These are phyloP conservation scores for Aptenodytes forsteri DNA, from an alignment of 2,113 vertebrate species.

Conservation along the genomic window DNA sequence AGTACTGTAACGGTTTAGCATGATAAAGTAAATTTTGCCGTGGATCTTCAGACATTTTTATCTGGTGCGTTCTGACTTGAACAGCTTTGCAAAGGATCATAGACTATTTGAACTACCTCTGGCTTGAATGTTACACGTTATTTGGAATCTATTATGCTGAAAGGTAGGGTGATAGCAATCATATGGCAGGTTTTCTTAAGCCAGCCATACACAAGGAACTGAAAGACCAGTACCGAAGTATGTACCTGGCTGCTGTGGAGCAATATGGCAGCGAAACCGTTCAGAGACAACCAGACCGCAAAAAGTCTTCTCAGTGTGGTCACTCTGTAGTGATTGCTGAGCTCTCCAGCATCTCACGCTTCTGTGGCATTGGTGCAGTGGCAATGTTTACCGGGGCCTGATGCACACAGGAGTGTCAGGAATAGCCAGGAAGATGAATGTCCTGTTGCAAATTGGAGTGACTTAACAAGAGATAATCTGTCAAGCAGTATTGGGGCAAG, in stretches of 20 bases:
- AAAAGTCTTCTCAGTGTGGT: not conserved
- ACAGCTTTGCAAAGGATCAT: not conserved
- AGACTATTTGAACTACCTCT: not conserved
- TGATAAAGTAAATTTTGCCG: not conserved
- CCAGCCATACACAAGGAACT: not conserved
- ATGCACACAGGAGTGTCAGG: not conserved
- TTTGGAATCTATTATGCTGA: not conserved
- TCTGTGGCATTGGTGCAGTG: not conserved
- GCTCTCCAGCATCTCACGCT: not conserved
- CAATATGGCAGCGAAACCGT: not conserved
- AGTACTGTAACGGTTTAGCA: not conserved
- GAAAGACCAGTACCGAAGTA: not conserved
- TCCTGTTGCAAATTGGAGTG: not conserved
- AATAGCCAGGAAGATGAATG: not conserved
- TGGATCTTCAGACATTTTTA: not conserved
- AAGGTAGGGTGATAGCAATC: not conserved
- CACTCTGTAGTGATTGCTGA: not conserved
- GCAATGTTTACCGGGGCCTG: not conserved
- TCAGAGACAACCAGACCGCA: not conserved
- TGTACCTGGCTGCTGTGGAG: not conserved
- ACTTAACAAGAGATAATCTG: conserved; percentile 22
- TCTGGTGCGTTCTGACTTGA: not conserved
- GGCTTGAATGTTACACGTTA: not conserved
- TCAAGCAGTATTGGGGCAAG: not conserved
- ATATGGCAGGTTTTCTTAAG: not conserved